phyloP scores from a whole-genome alignment of 2,113 vertebrate genomes.

The Picathartes gymnocephalus region DNA sequence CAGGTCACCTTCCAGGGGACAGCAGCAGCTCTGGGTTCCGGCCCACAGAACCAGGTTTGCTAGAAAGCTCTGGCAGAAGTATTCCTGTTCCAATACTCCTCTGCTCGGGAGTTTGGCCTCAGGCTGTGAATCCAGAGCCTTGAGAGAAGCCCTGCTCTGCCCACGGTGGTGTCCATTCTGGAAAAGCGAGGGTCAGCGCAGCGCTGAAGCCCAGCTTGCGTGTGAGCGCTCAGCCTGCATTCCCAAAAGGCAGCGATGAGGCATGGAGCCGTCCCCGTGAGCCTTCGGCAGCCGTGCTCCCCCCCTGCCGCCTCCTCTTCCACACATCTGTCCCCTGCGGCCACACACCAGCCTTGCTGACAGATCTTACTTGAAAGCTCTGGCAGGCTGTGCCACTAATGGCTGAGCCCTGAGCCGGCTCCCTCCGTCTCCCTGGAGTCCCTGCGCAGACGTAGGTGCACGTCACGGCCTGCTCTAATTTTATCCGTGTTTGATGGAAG shows the following conservation, averaged over 20 bases:
- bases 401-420: conserved; percentile 65
- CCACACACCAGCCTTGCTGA: conserved; percentile 25
- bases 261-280: background rate
- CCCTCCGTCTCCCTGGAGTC: conserved; percentile 81
- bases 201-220: background rate
- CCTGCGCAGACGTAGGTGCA: conserved; percentile 87
- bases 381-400: conserved; percentile 62
- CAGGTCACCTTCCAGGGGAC: background rate
- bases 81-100: background rate
- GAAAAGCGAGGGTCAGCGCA: background rate
- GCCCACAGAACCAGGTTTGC: background rate
- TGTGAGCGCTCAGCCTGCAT: background rate
- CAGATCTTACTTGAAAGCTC: conserved; percentile 65
- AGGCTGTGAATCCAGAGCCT: background rate
- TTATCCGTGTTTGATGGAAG: conserved; percentile 90
- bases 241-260: background rate
- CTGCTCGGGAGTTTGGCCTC: background rate
- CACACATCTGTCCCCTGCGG: background rate
- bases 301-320: background rate
- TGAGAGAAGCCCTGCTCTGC: background rate
- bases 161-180: background rate
- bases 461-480: conserved; percentile 95
- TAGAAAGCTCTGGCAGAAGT: background rate
- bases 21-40: background rate
- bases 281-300: background rate